Percentiles rank a stretch among this genome's conserved stretches.
phyloP scores from a whole-genome alignment of 2,888 invertebrate species.

The Campoplex capitator region DNA sequence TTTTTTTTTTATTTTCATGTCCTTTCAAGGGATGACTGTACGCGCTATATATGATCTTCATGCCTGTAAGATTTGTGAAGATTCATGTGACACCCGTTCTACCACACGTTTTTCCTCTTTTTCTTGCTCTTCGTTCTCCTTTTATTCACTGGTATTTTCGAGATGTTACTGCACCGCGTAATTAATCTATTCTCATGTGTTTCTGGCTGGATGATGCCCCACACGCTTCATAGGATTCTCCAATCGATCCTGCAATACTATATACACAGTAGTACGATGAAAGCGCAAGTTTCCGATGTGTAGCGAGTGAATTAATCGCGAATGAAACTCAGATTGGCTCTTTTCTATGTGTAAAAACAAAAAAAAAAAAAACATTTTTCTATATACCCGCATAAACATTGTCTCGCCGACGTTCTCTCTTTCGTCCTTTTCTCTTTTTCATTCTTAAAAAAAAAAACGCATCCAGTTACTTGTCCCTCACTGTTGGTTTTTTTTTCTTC shows the following conservation, averaged over 20 bases:
- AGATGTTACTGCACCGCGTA: conserved; percentile 10
- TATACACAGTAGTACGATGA: neutral
- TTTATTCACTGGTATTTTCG: neutral
- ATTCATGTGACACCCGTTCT: neutral
- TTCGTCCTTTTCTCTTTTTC: neutral
- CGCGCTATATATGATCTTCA: neutral
- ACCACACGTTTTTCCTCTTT: neutral
- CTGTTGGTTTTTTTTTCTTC: neutral
- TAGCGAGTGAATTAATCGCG: conserved; percentile 20
- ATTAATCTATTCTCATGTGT: conserved; percentile 13
- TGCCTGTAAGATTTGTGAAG: neutral
- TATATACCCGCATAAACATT: neutral
- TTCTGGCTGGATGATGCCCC: conserved; percentile 20
- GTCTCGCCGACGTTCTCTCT: neutral
- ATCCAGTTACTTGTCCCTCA: neutral
- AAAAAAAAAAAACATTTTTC: conserved; percentile 9
- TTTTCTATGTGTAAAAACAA: neutral
- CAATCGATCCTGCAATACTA: conserved; percentile 6
- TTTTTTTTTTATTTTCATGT: neutral
- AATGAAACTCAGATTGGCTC: neutral
- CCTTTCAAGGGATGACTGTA: neutral
- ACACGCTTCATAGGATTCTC: conserved; percentile 14
- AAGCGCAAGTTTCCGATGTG: conserved; percentile 13
- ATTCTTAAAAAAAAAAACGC: neutral
- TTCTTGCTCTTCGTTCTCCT: neutral